Base-by-base conservation (phyloP, 92 coral and sea anemone species). In the Plumapathes pennacea region DNA sequence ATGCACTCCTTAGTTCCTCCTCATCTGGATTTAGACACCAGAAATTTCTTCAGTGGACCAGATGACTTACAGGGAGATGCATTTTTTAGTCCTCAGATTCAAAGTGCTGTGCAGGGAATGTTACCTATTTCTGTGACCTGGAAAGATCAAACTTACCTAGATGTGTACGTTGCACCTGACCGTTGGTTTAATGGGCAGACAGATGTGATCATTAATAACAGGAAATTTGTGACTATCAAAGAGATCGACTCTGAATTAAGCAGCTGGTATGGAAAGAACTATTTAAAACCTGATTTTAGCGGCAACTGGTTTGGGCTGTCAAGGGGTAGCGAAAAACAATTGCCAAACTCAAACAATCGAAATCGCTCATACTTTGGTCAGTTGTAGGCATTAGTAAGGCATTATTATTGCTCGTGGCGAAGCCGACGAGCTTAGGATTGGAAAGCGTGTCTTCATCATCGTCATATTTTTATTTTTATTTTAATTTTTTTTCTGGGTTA, bases 101-200 rank as follows among this genome's bases (percentile, higher is more conserved):
- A 29, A 24, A 19, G 42, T 14, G 54, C 74, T 21, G 54, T 84
- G 2, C 19, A 32, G 38, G 65, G 30, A 1, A 54, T 67, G 44
- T 36, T 52, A 22, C 74, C 60, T 1, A 42, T 67, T 21, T 34
- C 36, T 23, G 11, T 4, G 1, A 43, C 10, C 25, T 84, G 90
- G 90, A 56, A 65, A 33, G 22, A 57, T 0, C 52, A 67, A 2
- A 62, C 77, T 4, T 84, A 84, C 51, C 51, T 69, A 0, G 90
- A 84, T 30, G 71, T 84, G 11, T 77, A 84, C 23, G n/a, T 38
- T 27, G 75, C 69, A 0, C 62, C 59, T n/a, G 60, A 60, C 4
- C 42, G 29, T 9, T 66, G 75, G 72, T 77, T 82, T 85, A 54
- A 58, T 17, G 82, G 77, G 0, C 71, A 77, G 1, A 64, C 90